Conservation (phyloP, 2,113 vertebrate species). For the Heloderma charlesbogerti region DNA sequence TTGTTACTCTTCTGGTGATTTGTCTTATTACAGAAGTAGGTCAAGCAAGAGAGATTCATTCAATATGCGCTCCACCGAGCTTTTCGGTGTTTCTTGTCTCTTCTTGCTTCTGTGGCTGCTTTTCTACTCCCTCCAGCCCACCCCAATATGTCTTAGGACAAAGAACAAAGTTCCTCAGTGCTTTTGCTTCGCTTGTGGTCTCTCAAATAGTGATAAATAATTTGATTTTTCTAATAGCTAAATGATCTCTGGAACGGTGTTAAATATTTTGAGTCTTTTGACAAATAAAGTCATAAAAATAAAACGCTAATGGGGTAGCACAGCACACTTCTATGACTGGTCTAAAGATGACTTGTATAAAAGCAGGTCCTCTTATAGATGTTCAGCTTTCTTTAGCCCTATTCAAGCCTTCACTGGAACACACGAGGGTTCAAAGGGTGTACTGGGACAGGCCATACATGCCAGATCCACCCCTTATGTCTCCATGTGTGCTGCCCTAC, state of each 20-base stretch:
- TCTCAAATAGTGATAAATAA: conserved; percentile 8
- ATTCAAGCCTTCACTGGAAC: no score
- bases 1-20: conserved; percentile 39
- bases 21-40: conserved; percentile 45
- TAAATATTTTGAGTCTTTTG: conserved; percentile 9
- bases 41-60: conserved; percentile 37
- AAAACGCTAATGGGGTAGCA: background rate
- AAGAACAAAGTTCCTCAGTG: conserved; percentile 13
- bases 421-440: no score
- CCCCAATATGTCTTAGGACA: background rate
- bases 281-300: background rate
- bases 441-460: no score
- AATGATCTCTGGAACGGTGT: background rate
- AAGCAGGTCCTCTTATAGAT: background rate
- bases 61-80: background rate
- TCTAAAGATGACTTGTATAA: background rate
- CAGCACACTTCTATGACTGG: background rate
- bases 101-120: background rate
- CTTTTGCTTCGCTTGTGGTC: conserved; percentile 3
- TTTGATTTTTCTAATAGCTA: conserved; percentile 28
- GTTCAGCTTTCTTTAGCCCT: background rate
- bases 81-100: background rate
- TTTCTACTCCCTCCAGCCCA: background rate
- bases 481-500: no score
- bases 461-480: no score